Conservation (phyloP, 2,888 invertebrate genomes). For the Limnephilus marmoratus region DNA sequence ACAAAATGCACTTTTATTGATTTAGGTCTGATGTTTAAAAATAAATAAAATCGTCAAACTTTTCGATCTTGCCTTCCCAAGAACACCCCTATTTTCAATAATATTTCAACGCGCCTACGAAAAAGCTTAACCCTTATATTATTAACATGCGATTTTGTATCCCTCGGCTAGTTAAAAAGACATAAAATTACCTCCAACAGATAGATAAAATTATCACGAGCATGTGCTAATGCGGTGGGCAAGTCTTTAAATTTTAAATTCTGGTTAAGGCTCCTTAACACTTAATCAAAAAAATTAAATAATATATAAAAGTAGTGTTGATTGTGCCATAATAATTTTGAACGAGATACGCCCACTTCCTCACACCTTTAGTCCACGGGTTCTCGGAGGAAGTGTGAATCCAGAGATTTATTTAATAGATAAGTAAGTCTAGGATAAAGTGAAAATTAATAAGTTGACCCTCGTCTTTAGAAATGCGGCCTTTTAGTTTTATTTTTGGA, state of each 20-base stretch:
- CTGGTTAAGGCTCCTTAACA: slow-evolving; percentile 47
- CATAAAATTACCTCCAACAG: slow-evolving; percentile 56
- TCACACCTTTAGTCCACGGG: slow-evolving; percentile 55
- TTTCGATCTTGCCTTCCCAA: neutral
- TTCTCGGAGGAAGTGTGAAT: slow-evolving; percentile 13
- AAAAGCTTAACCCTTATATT: slow-evolving; percentile 10
- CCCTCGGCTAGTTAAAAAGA: slow-evolving; percentile 58
- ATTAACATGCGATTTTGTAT: slow-evolving; percentile 50
- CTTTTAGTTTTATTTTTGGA: neutral
- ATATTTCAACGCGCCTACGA: slow-evolving; percentile 23
- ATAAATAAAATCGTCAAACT: neutral
- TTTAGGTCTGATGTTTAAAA: no score
- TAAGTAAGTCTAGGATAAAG: slow-evolving; percentile 39
- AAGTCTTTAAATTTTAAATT: slow-evolving; percentile 33
- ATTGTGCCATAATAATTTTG: slow-evolving; percentile 50
- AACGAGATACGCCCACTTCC: slow-evolving; percentile 51
- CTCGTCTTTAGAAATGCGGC: slow-evolving; percentile 42
- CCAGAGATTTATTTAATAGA: slow-evolving; percentile 54
- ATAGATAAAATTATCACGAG: slow-evolving; percentile 22
- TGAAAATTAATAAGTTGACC: slow-evolving; percentile 55
- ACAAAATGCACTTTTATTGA: no score
- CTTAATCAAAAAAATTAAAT: slow-evolving; percentile 50
- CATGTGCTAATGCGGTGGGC: slow-evolving; percentile 7
- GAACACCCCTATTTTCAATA: slow-evolving; percentile 41
- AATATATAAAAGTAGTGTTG: slow-evolving; percentile 56